Evolutionary conservation across 2,888 invertebrate species (phyloP), one percentile per base, ranked within the genome.

Genomic region (Melipona beecheii): DNA sequence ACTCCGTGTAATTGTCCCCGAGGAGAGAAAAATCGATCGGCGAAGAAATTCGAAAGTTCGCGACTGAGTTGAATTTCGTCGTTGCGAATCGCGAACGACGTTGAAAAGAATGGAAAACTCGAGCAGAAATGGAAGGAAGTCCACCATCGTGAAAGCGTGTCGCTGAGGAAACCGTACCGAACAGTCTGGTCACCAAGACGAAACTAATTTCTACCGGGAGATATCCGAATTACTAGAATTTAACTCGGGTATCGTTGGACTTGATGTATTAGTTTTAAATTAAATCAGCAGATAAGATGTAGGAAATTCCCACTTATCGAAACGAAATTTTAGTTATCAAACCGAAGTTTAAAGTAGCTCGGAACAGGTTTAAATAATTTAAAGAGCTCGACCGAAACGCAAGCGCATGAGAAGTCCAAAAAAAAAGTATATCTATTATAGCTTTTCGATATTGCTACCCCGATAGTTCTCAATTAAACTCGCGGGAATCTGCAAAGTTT

Each of bases 1-100:
- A 58, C 24, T 13, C 17, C 52, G 49, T 31, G 66, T 64, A 70
- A 81, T 85, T 77, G 82, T 79, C 78, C 78, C 65, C 69, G 58
- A 64, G 31, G 31, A 58, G 31, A 76, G 75, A 81, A 86, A 78
- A 80, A 81, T 71, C 81, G 81, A 75, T 78, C 79, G 70, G 13
- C 78, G 72, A 85, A 85, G 82, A 83, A 83, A 86, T 85, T 85
- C 72, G 83, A 86, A 86, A 86, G 86, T 82, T 49, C 4, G n/a
- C 6, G 62, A 60, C 27, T 36, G 76, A 24, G 50, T 4, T 6
- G 78, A 58, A 69, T 68, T 78, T 75, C 72, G 68, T 73, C 66
- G 56, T n/a, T 27, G 64, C n/a, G 58, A 24, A 50, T 31, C 72
- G 54, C 31, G 50, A 80, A 62, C 19, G 13, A 31, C 54, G 69